Percentiles rank a stretch among this genome's conserved stretches.
These are phyloP conservation scores for Brachionus angularis DNA, from an alignment of 1,140 invertebrate genomes.

Conservation along the genomic window DNA sequence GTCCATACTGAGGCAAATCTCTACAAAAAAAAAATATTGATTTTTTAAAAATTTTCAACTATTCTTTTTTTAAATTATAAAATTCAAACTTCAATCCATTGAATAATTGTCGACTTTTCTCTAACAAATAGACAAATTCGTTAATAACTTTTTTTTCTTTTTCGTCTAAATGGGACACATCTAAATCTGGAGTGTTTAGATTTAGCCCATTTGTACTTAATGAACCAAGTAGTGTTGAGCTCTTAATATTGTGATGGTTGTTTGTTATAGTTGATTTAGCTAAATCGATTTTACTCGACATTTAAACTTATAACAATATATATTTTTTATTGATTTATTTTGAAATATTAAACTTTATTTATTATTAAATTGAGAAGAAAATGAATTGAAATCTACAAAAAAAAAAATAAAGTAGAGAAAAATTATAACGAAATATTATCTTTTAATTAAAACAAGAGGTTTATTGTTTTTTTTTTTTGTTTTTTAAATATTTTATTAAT, in stretches of 20 bases:
- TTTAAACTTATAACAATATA: too few relatives aligned
- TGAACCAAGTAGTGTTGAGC: too few relatives aligned
- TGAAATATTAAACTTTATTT: too few relatives aligned
- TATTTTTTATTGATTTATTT: too few relatives aligned
- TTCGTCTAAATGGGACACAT: slow-evolving; percentile 10
- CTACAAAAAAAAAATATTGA: slow-evolving; percentile 60
- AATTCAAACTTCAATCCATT: slow-evolving; percentile 36
- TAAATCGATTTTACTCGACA: slow-evolving; percentile 39
- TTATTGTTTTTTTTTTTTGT: too few relatives aligned
- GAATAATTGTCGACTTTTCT: slow-evolving; percentile 39
- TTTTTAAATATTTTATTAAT: too few relatives aligned
- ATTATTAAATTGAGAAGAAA: too few relatives aligned
- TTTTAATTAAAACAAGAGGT: too few relatives aligned
- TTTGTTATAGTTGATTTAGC: neutral
- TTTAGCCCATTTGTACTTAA: neutral
- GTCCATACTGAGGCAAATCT: slow-evolving; percentile 90
- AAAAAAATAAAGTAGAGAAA: too few relatives aligned
- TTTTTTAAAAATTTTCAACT: neutral
- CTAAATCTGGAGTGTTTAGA: slow-evolving; percentile 4
- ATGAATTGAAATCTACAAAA: too few relatives aligned
- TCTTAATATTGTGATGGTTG: neutral
- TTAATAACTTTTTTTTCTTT: slow-evolving; percentile 41
- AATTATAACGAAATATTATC: too few relatives aligned
- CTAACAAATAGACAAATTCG: slow-evolving; percentile 41
- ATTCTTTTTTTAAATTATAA: neutral